Evolutionary conservation across 2,113 vertebrate genomes (phyloP), one percentile per base, ranked within the genome.

Genomic region (Erpornis zantholeuca): DNA sequence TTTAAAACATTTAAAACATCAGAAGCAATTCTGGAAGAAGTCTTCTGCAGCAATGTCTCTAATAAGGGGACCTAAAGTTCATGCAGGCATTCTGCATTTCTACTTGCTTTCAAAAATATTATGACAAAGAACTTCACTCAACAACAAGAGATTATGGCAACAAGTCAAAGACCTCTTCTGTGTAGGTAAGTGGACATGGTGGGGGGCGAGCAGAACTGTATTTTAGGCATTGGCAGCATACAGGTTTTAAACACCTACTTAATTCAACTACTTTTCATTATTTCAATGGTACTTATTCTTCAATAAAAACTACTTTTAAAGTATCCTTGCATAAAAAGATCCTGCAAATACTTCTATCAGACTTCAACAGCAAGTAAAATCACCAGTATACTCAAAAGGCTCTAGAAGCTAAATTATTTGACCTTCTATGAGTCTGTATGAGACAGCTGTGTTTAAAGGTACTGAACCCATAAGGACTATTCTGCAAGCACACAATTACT

Each of bases 181-280:
- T 35, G 18, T 12, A 63, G 16, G 42, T n/a, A 79, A 91, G 47
- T 15, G 7, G 50, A 70, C 3, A 10, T 11, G 9, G 14, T 1
- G 2, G 6, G 1, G 9, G 3, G 4, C 0, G 1, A 50, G 5
- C 11, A 85, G 36, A 53, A 64, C 7, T 12, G 1, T 35, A 72
- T 66, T 82, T 65, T 14, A 61, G 38, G 24, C 40, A 63, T 3
- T 68, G 9, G 21, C 68, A 71, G 71, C 16, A 31, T 16, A 35
- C 16, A 66, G 20, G 7, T 84, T 69, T 85, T 38, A 80, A 83
- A 53, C 2, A 50, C 6, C 7, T 68, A 38, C 29, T 78, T 54
- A 53, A 76, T n/a, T 70, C 25, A 65, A 33, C 35, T 3, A 40
- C 24, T 91, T 77, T 16, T 49, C 6, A 8, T 47, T 15, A 77